phyloP scores from a whole-genome alignment of 2,888 invertebrate species.

The Phalera bucephala region DNA sequence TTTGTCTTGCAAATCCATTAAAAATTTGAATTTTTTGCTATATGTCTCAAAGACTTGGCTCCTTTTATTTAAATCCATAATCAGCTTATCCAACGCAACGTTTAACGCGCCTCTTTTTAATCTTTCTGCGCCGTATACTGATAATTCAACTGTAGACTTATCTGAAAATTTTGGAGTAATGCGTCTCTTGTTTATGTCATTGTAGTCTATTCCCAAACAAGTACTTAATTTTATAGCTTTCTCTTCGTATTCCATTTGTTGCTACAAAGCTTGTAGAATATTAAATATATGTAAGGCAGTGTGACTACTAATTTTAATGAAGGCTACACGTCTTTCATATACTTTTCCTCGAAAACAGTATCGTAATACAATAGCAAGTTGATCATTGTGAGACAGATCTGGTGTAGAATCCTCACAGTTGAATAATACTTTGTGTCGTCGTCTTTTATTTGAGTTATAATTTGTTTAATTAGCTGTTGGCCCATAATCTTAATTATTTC shows the following conservation, averaged over 20 bases:
- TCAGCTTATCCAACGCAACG: conserved; percentile 16
- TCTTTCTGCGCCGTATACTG: conserved; percentile 10
- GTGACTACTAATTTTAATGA: conserved; percentile 14
- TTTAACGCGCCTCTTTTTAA: conserved; percentile 9
- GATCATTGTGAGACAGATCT: conserved; percentile 16
- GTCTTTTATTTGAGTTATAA: conserved; percentile 9
- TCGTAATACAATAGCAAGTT: conserved; percentile 13
- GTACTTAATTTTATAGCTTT: conserved; percentile 14
- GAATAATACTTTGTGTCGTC: conserved; percentile 13
- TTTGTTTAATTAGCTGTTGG: too few relatives aligned
- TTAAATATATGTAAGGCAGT: conserved; percentile 17
- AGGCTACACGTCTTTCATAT: conserved; percentile 7
- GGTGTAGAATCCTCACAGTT: conserved; percentile 11
- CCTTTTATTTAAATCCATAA: conserved; percentile 10
- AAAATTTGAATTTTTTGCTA: conserved; percentile 9
- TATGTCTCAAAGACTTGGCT: conserved; percentile 14
- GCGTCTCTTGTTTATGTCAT: conserved; percentile 3
- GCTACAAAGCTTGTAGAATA: conserved; percentile 19
- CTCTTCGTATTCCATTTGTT: conserved; percentile 17
- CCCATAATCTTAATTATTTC: conserved; percentile 13
- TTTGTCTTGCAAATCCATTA: conserved; percentile 13
- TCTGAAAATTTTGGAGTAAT: conserved; percentile 3
- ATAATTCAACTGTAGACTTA: conserved; percentile 6
- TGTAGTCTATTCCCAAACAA: conserved; percentile 8
- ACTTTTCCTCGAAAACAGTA: conserved; percentile 7